Conservation (phyloP, 2,888 invertebrate species). For the Ophion ventricosus region DNA sequence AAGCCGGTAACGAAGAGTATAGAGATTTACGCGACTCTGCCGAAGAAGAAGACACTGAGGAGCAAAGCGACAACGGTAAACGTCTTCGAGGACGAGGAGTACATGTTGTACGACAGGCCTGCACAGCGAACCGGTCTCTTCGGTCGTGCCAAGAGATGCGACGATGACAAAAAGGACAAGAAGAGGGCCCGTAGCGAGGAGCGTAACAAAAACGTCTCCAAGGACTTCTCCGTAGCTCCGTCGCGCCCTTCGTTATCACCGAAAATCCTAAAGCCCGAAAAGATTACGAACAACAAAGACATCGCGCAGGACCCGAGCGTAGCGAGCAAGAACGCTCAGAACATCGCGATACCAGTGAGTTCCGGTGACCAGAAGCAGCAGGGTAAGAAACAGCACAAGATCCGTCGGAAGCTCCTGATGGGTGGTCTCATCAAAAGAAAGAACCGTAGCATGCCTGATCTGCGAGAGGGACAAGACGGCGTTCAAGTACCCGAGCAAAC, state of each 20-base stretch:
- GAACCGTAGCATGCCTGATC: conserved; percentile 95
- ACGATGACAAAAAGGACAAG: conserved; percentile 88
- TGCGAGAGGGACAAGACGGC: conserved; percentile 90
- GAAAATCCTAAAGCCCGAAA: conserved; percentile 81
- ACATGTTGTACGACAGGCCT: conserved; percentile 87
- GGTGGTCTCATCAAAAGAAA: conserved; percentile 94
- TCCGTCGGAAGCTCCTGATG: conserved; percentile 93
- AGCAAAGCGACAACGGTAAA: conserved; percentile 87
- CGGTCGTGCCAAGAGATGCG: conserved; percentile 88
- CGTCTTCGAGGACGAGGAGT: conserved; percentile 89
- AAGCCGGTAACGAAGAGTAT: conserved; percentile 87
- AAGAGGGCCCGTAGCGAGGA: conserved; percentile 94
- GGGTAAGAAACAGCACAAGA: conserved; percentile 95
- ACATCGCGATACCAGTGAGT: conserved; percentile 80
- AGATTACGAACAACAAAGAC: conserved; percentile 79
- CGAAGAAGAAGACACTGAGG: conserved; percentile 92
- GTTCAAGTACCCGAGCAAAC: conserved; percentile 81
- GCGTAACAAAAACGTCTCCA: conserved; percentile 89
- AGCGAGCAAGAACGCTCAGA: conserved; percentile 83
- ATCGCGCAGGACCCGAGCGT: conserved; percentile 85
- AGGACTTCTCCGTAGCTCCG: conserved; percentile 89
- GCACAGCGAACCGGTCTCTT: conserved; percentile 89
- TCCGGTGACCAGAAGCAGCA: conserved; percentile 88
- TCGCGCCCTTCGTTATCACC: conserved; percentile 80
- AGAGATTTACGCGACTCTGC: conserved; percentile 95